Percentiles rank a stretch among this genome's conserved stretches.
These are phyloP conservation scores for Desmophyllum pertusum DNA, from an alignment of 92 coral and sea anemone genomes.

Conservation along the genomic window DNA sequence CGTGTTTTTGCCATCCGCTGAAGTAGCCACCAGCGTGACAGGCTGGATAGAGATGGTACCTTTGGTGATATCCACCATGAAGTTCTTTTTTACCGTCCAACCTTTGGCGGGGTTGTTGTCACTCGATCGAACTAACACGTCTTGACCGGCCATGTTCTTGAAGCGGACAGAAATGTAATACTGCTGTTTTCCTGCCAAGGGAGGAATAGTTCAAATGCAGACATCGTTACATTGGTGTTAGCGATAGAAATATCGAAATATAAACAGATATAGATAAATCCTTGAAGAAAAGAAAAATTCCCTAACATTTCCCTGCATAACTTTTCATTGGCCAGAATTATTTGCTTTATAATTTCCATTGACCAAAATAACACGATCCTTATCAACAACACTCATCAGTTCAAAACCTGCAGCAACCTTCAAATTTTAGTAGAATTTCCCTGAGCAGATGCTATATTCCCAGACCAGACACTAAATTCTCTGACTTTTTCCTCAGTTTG, in stretches of 20 bases:
- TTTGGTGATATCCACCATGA: slow-evolving; percentile 69
- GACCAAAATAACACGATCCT: no score
- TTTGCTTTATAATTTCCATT: no score
- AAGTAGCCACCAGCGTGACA: slow-evolving; percentile 52
- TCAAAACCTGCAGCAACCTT: not conserved
- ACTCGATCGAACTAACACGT: slow-evolving; percentile 54
- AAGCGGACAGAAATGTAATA: slow-evolving; percentile 59
- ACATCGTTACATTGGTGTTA: not conserved
- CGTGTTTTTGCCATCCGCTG: slow-evolving; percentile 42
- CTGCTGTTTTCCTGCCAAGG: slow-evolving; percentile 54
- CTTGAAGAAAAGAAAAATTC: not conserved
- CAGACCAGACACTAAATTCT: not conserved
- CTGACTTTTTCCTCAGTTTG: not conserved
- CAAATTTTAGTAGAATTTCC: no score
- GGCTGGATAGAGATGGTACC: slow-evolving; percentile 71
- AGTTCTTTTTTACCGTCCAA: slow-evolving; percentile 68
- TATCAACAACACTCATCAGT: not conserved
- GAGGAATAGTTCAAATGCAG: not conserved
- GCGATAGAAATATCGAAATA: no score
- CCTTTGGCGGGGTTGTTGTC: slow-evolving; percentile 56
- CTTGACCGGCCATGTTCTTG: slow-evolving; percentile 67
- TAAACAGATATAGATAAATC: no score
- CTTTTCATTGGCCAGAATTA: no score
- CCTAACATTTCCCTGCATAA: no score
- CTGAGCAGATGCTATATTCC: no score